Conservation (phyloP, 1,140 invertebrate genomes). For the Danaus melanippus region DNA sequence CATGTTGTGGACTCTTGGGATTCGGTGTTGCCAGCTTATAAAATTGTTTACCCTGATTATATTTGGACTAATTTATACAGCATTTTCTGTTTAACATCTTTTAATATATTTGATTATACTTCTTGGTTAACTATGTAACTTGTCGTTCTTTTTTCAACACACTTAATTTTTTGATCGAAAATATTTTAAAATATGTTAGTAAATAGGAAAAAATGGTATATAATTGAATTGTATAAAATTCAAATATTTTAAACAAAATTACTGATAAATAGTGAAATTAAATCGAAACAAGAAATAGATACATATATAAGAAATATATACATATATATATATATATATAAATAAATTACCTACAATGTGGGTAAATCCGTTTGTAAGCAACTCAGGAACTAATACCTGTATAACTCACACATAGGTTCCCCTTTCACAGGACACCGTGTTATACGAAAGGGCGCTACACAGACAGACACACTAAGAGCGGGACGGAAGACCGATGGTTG, state of each 20-base stretch:
- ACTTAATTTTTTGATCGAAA: no score
- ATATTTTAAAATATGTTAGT: no score
- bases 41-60: neutral
- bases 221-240: no score
- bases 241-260: neutral
- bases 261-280: neutral
- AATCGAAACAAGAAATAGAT: no score
- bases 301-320: no score
- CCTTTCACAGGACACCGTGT: slow-evolving; percentile 29
- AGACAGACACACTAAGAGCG: slow-evolving; percentile 13
- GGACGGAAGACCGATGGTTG: slow-evolving; percentile 15
- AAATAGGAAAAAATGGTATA: no score
- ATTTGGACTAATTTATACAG: neutral
- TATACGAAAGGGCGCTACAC: slow-evolving; percentile 21
- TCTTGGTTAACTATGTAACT: no score
- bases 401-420: slow-evolving; percentile 25
- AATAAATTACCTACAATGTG: slow-evolving; percentile 11
- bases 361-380: slow-evolving; percentile 9
- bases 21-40: slow-evolving; percentile 13
- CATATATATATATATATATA: no score
- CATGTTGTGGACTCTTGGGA: slow-evolving; percentile 24
- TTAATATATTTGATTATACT: no score
- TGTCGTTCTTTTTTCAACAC: no score
- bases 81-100: no score
- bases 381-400: slow-evolving; percentile 32